Conservation (phyloP, 1,140 invertebrate genomes). For the Matsumurasca onukii region DNA sequence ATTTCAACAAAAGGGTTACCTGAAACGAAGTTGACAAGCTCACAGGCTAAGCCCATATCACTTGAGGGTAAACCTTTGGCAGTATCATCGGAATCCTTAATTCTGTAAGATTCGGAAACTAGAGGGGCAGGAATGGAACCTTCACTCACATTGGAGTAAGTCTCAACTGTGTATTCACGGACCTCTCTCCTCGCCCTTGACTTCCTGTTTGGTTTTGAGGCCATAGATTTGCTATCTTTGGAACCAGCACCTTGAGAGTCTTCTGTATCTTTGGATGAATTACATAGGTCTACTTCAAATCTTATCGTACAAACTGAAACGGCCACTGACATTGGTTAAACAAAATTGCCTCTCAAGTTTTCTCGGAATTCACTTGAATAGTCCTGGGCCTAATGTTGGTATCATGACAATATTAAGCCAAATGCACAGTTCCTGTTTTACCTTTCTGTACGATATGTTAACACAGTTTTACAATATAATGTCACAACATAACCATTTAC, state of each 20-base stretch:
- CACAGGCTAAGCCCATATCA: constrained; percentile 39
- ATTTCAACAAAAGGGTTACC: constrained; percentile 97
- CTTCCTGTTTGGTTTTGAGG: constrained; percentile 24
- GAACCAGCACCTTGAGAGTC: background rate
- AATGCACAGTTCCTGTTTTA: too few species aligned
- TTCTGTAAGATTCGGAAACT: background rate
- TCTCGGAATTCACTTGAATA: too few species aligned
- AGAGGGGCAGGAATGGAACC: background rate
- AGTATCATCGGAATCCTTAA: background rate
- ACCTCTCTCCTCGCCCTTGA: constrained; percentile 28
- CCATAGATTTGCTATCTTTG: constrained; percentile 20
- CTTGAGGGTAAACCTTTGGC: background rate
- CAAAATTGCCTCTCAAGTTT: too few species aligned
- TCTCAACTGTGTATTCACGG: constrained; percentile 30
- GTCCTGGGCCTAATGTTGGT: too few species aligned
- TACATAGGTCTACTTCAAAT: constrained; percentile 34
- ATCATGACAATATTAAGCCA: too few species aligned
- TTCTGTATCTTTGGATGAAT: background rate
- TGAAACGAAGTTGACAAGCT: constrained; percentile 80
- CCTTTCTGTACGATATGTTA: too few species aligned
- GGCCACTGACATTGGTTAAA: constrained; percentile 31
- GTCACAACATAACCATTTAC: too few species aligned
- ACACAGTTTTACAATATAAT: too few species aligned
- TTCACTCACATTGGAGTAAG: constrained; percentile 8
- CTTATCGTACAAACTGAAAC: constrained; percentile 36